Evolutionary conservation across 2,113 vertebrate species (phyloP), one percentile per base, ranked within the genome.

Genomic region (Ciconia boyciana): DNA sequence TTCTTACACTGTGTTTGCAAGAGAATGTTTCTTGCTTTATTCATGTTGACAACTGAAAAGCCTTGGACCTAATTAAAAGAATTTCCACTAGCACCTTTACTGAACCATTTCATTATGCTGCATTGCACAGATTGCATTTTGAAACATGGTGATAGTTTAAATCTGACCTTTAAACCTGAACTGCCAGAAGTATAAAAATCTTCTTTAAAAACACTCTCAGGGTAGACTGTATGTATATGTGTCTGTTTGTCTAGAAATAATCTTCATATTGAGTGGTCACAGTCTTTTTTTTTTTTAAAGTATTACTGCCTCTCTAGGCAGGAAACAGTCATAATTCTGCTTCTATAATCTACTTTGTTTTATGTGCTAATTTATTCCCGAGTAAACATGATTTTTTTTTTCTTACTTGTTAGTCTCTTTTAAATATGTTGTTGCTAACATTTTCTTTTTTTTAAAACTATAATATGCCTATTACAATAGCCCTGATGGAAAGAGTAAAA

Each of bases 11-110:
- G 88, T 97, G 89, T 97, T 98, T 98, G 97, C 94, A 89, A 78
- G 95, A 96, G 96, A 98, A 96, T 94, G 85, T 97, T 97, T 97
- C 98, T 98, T 98, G 96, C 97, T 98, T 98, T 98, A 98, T 98
- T 98, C 98, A 98, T 98, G 98, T 98, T 98, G 98, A 98, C 98
- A 98, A 98, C 98, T 98, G 98, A 98, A 98, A 98, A 98, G 98
- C 97, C 98, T 98, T 98, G 98, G 98, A 98, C 98, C 98, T 98
- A 98, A 98, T 98, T 98, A 98, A 98, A 98, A 98, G 98, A 98
- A 98, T 98, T 98, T 98, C 97, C 98, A 98, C 96, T 95, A 98
- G 98, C 98, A 98, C 98, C 98, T 98, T 98, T 98, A 97, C 98
- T 98, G 98, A 98, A 98, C 98, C 98, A 98, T 98, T 98, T 98